phyloP scores from a whole-genome alignment of 1,140 invertebrate species.

The Akabosia matsudoensis region DNA sequence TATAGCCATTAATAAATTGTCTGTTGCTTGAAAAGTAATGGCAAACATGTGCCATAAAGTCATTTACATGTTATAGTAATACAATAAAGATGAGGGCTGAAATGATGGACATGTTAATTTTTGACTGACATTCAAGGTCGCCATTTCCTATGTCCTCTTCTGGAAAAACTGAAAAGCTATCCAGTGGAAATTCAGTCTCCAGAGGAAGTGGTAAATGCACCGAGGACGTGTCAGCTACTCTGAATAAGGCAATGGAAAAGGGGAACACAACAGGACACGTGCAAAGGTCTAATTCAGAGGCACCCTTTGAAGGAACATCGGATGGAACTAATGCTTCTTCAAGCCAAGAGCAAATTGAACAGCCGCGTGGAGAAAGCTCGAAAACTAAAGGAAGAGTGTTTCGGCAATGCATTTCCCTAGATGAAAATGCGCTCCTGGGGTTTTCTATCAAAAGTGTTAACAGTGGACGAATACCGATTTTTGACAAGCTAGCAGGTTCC shows the following conservation, averaged over 20 bases:
- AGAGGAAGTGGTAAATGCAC: not conserved
- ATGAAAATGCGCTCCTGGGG: constrained; percentile 34
- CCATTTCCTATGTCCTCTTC: not conserved
- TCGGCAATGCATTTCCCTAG: constrained; percentile 37
- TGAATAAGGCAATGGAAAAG: not conserved
- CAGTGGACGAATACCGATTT: not conserved
- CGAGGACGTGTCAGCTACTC: not conserved
- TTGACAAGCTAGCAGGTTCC: not conserved
- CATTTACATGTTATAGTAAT: not conserved
- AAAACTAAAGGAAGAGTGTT: constrained; percentile 20
- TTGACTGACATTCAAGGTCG: constrained; percentile 1
- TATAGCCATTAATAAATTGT: too few species aligned
- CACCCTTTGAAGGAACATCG: not conserved
- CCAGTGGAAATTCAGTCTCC: constrained; percentile 6
- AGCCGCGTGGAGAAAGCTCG: constrained; percentile 18
- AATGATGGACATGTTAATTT: constrained; percentile 15
- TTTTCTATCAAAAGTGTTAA: constrained; percentile 16
- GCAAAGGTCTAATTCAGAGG: not conserved
- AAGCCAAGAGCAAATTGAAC: not conserved
- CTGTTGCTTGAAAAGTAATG: not conserved
- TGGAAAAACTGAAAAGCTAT: not conserved
- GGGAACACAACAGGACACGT: not conserved
- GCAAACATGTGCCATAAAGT: too few species aligned
- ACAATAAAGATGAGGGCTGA: not conserved
- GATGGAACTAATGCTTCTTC: not conserved